Conservation (phyloP, 53 echinoderm and acorn worm genomes). For the Paelopatides confundens region DNA sequence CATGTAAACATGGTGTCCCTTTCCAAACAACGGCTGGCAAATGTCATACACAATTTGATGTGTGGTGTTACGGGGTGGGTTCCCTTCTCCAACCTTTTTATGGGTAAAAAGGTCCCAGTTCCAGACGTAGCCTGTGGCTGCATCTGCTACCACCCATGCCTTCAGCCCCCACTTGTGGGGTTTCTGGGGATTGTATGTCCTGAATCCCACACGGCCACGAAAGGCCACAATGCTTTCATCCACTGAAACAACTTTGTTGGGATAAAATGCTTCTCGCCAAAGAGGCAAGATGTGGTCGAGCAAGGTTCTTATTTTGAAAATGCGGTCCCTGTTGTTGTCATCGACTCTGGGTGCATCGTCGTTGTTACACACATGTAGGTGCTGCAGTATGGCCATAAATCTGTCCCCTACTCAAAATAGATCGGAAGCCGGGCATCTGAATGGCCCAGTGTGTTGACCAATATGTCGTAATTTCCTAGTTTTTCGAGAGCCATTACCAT, state of each 20-base stretch:
- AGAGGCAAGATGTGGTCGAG: background rate
- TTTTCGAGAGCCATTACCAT: background rate
- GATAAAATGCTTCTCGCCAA: background rate
- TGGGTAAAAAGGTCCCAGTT: background rate
- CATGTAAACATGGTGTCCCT: too few relatives aligned
- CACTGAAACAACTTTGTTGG: background rate
- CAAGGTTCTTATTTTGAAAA: background rate
- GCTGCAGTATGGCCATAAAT: background rate
- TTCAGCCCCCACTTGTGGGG: too few relatives aligned
- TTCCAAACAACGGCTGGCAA: too few relatives aligned
- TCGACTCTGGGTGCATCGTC: background rate
- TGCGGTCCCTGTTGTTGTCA: background rate
- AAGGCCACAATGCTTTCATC: constrained; percentile 5
- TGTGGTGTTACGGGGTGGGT: background rate
- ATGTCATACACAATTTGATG: background rate
- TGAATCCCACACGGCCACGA: background rate
- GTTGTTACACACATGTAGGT: background rate
- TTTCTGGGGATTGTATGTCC: background rate
- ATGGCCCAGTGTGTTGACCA: background rate
- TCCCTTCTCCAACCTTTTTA: background rate
- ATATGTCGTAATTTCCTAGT: background rate
- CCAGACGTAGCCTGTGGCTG: background rate
- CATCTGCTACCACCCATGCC: background rate
- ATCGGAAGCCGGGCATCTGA: background rate
- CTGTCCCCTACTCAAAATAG: background rate